A percentile compares a stretch with the other conserved stretches of the same genome.
Conservation (phyloP, 2,888 invertebrate genomes). For the Dynastes hyllus region DNA sequence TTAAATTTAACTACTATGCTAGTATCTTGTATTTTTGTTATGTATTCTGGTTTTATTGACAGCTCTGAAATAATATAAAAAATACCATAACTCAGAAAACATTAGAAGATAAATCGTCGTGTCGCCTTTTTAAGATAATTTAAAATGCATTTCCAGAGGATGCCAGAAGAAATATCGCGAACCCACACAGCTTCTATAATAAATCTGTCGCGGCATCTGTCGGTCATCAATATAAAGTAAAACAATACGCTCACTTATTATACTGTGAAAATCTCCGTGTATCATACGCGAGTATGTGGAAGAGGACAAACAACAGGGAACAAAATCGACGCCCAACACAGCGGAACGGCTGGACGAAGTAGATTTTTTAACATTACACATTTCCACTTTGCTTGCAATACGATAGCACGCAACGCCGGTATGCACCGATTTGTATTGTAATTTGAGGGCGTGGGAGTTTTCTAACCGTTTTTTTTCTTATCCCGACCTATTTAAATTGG, state of each 20-base stretch:
- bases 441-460: slow-evolving; percentile 42
- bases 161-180: too few species aligned
- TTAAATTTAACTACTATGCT: too few species aligned
- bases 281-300: slow-evolving; percentile 11
- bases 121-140: too few species aligned
- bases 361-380: slow-evolving; percentile 5
- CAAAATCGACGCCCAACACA: slow-evolving; percentile 30
- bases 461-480: slow-evolving; percentile 35
- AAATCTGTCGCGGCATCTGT: neutral
- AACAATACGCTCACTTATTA: slow-evolving; percentile 3
- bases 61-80: too few species aligned
- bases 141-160: too few species aligned
- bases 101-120: neutral
- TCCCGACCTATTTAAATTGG: neutral
- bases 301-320: slow-evolving; percentile 1
- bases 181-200: too few species aligned
- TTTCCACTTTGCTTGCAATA: slow-evolving; percentile 30
- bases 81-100: too few species aligned
- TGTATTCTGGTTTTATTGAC: too few species aligned
- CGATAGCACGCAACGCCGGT: slow-evolving; percentile 26
- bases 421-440: slow-evolving; percentile 31
- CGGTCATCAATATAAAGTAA: neutral
- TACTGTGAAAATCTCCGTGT: neutral
- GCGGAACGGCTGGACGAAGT: slow-evolving; percentile 29
- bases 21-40: too few species aligned